phyloP scores from a whole-genome alignment of 2,797 vertebrate genomes.

The Rhincodon typus region DNA sequence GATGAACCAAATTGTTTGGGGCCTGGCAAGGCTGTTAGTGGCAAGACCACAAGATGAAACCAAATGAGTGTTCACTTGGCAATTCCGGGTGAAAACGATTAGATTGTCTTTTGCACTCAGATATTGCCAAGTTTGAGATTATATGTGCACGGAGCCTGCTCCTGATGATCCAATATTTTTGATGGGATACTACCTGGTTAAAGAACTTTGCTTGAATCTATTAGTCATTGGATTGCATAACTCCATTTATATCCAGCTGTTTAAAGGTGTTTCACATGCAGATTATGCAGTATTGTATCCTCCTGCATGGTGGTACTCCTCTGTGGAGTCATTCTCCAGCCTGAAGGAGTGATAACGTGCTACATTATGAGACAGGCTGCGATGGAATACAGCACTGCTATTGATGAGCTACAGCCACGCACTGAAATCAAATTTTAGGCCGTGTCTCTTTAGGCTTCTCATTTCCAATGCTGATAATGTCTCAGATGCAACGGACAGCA shows the following conservation, averaged over 20 bases:
- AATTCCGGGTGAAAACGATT: neutral
- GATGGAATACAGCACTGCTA: neutral
- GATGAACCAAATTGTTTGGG: neutral
- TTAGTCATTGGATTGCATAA: neutral
- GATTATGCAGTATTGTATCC: neutral
- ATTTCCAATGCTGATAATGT: neutral
- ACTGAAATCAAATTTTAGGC: neutral
- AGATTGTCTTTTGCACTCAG: neutral
- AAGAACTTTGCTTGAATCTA: neutral
- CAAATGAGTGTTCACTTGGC: neutral
- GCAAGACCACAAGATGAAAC: neutral
- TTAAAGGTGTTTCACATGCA: neutral
- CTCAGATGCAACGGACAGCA: neutral
- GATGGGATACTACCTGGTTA: neutral
- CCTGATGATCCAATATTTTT: neutral
- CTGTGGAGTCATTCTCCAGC: neutral
- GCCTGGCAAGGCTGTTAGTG: neutral
- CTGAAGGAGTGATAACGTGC: neutral
- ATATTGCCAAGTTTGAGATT: neutral
- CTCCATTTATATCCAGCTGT: neutral
- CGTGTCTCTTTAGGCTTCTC: neutral
- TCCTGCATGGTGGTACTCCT: neutral
- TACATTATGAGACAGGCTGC: neutral
- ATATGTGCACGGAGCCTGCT: neutral
- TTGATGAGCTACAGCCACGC: neutral